Conservation (phyloP, 2,888 invertebrate species). For the Habroteleia sp. region DNA sequence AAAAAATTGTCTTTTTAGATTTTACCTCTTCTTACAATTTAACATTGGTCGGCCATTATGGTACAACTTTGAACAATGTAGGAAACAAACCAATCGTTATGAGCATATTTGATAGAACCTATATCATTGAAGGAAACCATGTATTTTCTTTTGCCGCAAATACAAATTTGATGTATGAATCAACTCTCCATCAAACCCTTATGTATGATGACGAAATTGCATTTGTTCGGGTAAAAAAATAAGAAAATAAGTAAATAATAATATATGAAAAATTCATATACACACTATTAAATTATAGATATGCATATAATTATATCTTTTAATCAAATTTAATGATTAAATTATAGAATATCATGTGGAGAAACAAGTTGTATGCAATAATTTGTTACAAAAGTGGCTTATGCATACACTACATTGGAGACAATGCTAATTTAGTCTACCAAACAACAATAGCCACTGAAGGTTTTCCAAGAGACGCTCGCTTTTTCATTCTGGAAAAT, state of each 20-base stretch:
- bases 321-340: background rate
- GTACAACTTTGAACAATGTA: no score
- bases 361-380: conserved; percentile 11
- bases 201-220: conserved; percentile 30
- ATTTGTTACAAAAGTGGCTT: conserved; percentile 38
- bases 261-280: no score
- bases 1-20: no score
- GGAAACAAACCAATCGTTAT: conserved; percentile 23
- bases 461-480: conserved; percentile 25
- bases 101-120: conserved; percentile 26
- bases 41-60: no score
- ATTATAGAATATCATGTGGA: conserved; percentile 27
- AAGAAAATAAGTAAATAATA: no score
- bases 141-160: conserved; percentile 32
- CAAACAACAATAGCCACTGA: conserved; percentile 8
- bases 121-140: conserved; percentile 22
- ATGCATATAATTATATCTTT: no score
- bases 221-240: conserved; percentile 29
- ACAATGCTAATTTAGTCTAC: conserved; percentile 1
- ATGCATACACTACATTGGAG: conserved; percentile 21
- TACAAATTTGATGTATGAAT: conserved; percentile 16
- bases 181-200: conserved; percentile 22
- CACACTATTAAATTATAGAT: no score
- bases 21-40: no score
- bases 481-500: conserved; percentile 25